These are phyloP conservation scores for Discoglossus pictus DNA, from an alignment of 2,797 vertebrate genomes.

Conservation along the genomic window DNA sequence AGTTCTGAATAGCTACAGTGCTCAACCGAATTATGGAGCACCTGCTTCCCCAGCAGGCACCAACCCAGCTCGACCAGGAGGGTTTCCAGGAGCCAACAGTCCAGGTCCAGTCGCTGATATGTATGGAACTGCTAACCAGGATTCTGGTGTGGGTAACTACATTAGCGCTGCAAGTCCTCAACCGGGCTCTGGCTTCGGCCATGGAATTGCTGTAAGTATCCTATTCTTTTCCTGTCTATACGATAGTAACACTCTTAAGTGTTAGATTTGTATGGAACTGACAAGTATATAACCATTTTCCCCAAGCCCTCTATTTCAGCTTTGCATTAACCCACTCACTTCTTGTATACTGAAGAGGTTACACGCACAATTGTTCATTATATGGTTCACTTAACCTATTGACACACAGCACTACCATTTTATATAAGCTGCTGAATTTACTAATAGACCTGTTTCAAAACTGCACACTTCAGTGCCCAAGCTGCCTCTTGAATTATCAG, in stretches of 20 bases:
- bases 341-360: slow-evolving; percentile 10
- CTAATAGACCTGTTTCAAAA: slow-evolving; percentile 27
- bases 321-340: slow-evolving; percentile 20
- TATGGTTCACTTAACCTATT: slow-evolving; percentile 22
- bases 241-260: no score
- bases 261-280: no score
- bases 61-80: slow-evolving; percentile 93
- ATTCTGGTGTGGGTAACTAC: slow-evolving; percentile 91
- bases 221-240: not conserved
- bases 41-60: slow-evolving; percentile 90
- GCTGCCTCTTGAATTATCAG: slow-evolving; percentile 24
- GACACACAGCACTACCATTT: slow-evolving; percentile 2
- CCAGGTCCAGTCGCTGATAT: slow-evolving; percentile 95
- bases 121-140: slow-evolving; percentile 93
- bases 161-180: slow-evolving; percentile 92
- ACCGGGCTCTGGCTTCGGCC: slow-evolving; percentile 92
- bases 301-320: not conserved
- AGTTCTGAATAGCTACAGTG: slow-evolving; percentile 91
- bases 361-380: slow-evolving; percentile 8
- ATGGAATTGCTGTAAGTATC: slow-evolving; percentile 92
- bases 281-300: no score
- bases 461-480: slow-evolving; percentile 12
- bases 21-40: slow-evolving; percentile 89
- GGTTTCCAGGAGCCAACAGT: slow-evolving; percentile 95
- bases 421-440: not conserved